Evolutionary conservation across 2,797 vertebrate genomes (phyloP), one percentile per base, ranked within the genome.

Genomic region (Denticeps clupeoides): DNA sequence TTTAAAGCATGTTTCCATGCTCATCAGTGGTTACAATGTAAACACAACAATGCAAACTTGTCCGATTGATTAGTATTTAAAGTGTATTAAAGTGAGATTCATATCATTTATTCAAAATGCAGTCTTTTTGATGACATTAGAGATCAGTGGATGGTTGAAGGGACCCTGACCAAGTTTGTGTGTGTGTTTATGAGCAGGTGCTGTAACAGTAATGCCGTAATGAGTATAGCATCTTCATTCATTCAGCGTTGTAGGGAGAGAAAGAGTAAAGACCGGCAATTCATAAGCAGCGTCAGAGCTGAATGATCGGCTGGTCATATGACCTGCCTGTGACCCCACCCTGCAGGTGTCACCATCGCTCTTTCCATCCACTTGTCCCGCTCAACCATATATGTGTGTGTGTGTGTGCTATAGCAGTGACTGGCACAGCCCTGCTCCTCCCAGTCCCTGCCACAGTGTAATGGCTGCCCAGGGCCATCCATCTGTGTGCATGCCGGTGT

Each of bases 371-470:
- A 31, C 19, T 23, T 26, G 6, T 10, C 21, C 24, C 23, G 22
- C n/a, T n/a, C n/a, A n/a, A n/a, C n/a, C n/a, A 61, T 40, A 44
- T 58, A 42, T 5, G 3, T 22, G 28, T 44, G 19, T 64, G 52
- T 69, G 53, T 55, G 57, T 31, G 13, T 32, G 35, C 32, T 35
- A 13, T 35, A 42, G 58, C 62, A 64, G 55, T 71, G 58, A 45
- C 58, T 71, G 63, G 74, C 57, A 59, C 60, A 65, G 58, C 60
- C 62, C 59, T 70, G 62, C 62, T 63, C 59, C 60, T 71, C 56
- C 65, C 68, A 62, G 71, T 71, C 63, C 54, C 64, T 72, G 64
- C 71, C 65, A 66, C 55, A 64, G 55, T 51, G 61, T 71, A 66
- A 73, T 68, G 56, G 62, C 18, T 37, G 55, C 72, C 68, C 43